Conservation (phyloP, 2,797 vertebrate species). For the Alca torda region DNA sequence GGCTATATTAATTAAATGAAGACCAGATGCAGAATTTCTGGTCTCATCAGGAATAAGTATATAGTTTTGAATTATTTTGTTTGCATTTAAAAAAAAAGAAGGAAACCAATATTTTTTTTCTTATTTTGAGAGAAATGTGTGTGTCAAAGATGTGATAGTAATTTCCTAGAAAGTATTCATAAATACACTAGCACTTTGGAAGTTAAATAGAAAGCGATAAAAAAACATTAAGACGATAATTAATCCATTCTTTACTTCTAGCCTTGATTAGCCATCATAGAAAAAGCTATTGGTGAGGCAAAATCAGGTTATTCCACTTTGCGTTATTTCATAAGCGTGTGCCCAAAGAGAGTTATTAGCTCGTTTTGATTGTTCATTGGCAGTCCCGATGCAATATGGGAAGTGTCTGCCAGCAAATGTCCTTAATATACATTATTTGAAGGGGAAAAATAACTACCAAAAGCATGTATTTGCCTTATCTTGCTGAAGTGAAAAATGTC, state of each 20-base stretch:
- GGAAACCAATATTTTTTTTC: neutral
- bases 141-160: neutral
- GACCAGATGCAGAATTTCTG: neutral
- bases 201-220: neutral
- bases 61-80: neutral
- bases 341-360: conserved; percentile 66
- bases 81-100: neutral
- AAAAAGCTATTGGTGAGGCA: conserved; percentile 34
- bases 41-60: neutral
- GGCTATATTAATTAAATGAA: neutral
- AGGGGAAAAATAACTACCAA: neutral
- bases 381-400: neutral
- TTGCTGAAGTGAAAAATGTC: neutral
- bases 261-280: conserved; percentile 25
- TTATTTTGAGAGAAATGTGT: neutral
- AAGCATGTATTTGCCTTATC: neutral
- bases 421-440: neutral
- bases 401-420: conserved; percentile 38
- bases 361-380: conserved; percentile 59
- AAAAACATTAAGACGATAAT: conserved; percentile 14
- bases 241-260: conserved; percentile 11
- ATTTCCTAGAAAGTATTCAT: neutral
- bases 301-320: conserved; percentile 32
- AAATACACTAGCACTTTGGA: neutral
- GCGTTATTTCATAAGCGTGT: conserved; percentile 38